phyloP scores from a whole-genome alignment of 2,888 invertebrate species.

The Heterodera filipjevi region DNA sequence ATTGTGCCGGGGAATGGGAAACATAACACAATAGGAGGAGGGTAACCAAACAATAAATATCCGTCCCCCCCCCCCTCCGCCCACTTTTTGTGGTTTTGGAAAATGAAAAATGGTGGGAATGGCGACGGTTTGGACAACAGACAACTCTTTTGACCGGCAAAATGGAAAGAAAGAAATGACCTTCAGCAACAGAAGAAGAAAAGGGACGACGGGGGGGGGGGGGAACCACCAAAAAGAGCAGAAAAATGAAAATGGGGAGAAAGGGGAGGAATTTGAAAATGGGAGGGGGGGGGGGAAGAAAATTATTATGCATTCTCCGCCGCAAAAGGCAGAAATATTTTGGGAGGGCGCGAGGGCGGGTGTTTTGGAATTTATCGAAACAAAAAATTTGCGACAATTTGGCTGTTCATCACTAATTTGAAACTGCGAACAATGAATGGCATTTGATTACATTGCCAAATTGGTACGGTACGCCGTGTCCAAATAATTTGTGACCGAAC shows the following conservation, averaged over 20 bases:
- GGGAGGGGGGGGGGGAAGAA: background rate
- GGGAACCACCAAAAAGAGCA: background rate
- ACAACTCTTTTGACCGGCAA: background rate
- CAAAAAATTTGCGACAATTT: too few relatives aligned
- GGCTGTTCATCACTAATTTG: too few relatives aligned
- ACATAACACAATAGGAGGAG: background rate
- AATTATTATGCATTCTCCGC: too few relatives aligned
- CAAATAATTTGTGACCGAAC: too few relatives aligned
- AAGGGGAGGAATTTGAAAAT: background rate
- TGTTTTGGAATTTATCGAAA: too few relatives aligned
- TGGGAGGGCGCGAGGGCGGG: too few relatives aligned
- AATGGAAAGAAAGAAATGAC: background rate
- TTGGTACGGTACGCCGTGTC: too few relatives aligned
- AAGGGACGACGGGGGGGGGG: background rate
- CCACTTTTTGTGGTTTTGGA: background rate
- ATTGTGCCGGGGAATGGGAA: background rate
- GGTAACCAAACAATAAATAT: background rate
- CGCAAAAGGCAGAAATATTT: too few relatives aligned
- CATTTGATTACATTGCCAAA: too few relatives aligned
- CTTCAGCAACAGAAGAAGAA: background rate
- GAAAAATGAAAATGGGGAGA: background rate
- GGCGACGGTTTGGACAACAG: slow-evolving; percentile 7
- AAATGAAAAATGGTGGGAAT: slow-evolving; percentile 2
- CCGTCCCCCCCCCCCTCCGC: background rate
- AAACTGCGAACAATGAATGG: too few relatives aligned